Percentiles rank a stretch among this genome's conserved stretches.
Evolutionary conservation across 2,113 vertebrate species (phyloP).

Genomic region (Abramis brama): DNA sequence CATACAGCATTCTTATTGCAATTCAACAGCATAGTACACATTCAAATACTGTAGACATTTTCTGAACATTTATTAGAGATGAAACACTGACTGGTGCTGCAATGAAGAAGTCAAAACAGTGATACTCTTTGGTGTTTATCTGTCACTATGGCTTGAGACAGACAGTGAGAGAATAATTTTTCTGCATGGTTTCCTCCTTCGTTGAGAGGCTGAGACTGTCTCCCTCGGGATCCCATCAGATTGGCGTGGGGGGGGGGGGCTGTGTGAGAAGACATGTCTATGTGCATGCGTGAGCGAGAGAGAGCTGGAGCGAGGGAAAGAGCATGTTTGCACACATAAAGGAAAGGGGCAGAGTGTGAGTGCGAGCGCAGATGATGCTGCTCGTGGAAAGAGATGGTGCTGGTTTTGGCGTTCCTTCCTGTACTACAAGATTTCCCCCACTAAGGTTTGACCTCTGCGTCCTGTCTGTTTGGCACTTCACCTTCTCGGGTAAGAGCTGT

Average conservation of each 20-base stretch:
- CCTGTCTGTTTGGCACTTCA: conserved; percentile 81
- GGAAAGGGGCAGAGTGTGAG: conserved; percentile 45
- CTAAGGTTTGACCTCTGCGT: conserved; percentile 92
- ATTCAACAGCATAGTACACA: neutral
- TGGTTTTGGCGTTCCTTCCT: conserved; percentile 74
- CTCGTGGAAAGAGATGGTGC: conserved; percentile 51
- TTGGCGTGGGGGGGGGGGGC: conserved; percentile 64
- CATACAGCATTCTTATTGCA: neutral
- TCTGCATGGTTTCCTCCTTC: conserved; percentile 71
- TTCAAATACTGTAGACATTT: neutral
- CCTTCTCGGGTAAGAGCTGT: conserved; percentile 78
- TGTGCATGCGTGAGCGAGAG: conserved; percentile 49
- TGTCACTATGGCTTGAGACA: conserved; percentile 62
- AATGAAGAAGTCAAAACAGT: neutral
- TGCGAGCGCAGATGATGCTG: conserved; percentile 45
- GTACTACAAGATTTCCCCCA: conserved; percentile 85
- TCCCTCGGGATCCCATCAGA: conserved; percentile 77
- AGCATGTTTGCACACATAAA: conserved; percentile 50
- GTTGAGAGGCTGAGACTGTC: conserved; percentile 64
- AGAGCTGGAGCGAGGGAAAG: conserved; percentile 41
- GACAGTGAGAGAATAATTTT: conserved; percentile 68
- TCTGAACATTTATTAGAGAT: neutral
- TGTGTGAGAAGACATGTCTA: conserved; percentile 44
- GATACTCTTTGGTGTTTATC: conserved; percentile 51
- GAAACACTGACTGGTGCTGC: neutral